Base-by-base conservation (phyloP, 1,140 invertebrate genomes). In the Microplitis demolitor region DNA sequence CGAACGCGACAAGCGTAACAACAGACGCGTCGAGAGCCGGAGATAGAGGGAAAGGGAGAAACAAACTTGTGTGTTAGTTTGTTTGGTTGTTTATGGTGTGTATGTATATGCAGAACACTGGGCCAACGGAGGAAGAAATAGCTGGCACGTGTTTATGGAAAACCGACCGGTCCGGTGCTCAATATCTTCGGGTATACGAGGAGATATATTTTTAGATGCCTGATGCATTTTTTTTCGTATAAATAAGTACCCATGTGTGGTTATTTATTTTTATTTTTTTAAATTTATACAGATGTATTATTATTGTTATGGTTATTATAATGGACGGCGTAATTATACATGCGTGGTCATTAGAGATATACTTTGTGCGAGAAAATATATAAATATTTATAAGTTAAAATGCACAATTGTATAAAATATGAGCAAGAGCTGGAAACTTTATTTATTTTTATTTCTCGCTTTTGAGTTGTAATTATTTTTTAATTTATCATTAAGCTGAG, bases 331-430 rank as follows among this genome's bases (percentile, higher is more conserved):
- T 31, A 67, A 67, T 67, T 67, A 67, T 67, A 39, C 66, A 67
- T 53, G 51, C 66, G 39, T 51, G 66, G 66, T 67, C 66, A 67
- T 67, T 67, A 67, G 64, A 67, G 64, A 67, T 67, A 45, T 45
- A 67, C 39, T 53, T 67, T 67, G 66, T 67, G 31, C 50, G 50
- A 53, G 50, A 67, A 64, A 64, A 53, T 67, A 50, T 51, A 67
- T 67, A 53, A 53, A 67, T 67, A 67, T 67, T 67, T 67, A 67
- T 67, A 50, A 51, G 66, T 6, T 9, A 9, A 34, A 50, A 64
- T 64, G 62, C 50, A 31, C n/a, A 67, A 67, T 50, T 53, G 14
- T 50, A 66, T 50, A 54, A 24, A 66, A 67, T 24, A 16, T n/a
- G 33, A 16, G 45, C 34, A 35, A 34, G 6, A n/a, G 50, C 8